A percentile compares a stretch with the other conserved stretches of the same genome.
These are phyloP conservation scores for Balanococcus diminutus DNA, from an alignment of 2,888 invertebrate genomes.

Conservation along the genomic window DNA sequence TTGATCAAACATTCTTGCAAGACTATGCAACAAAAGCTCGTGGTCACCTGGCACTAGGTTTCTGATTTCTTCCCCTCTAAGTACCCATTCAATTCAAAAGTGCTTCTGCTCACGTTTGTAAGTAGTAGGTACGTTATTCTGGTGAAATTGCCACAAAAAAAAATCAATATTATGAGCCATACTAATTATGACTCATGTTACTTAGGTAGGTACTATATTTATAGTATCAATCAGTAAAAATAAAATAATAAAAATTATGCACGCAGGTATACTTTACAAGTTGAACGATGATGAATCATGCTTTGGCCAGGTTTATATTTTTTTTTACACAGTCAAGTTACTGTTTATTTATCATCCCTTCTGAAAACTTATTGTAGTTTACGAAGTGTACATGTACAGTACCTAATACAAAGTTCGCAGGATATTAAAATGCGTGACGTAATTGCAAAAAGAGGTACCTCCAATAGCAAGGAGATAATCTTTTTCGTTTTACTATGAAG, in stretches of 20 bases:
- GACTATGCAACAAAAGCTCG: background rate
- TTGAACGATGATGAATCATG: background rate
- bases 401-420: background rate
- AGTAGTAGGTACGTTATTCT: too few relatives aligned
- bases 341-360: background rate
- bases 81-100: too few relatives aligned
- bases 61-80: too few relatives aligned
- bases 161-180: too few relatives aligned
- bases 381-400: background rate
- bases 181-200: background rate
- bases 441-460: background rate
- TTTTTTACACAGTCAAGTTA: background rate
- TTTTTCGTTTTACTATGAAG: background rate
- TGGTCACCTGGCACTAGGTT: too few relatives aligned
- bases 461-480: background rate
- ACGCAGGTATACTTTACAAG: background rate
- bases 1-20: conserved; percentile 4
- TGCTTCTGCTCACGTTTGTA: too few relatives aligned
- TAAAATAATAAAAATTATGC: background rate
- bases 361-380: background rate
- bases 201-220: background rate
- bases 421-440: background rate
- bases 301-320: too few relatives aligned
- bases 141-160: background rate
- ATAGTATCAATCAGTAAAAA: background rate